Percentiles rank a stretch among this genome's conserved stretches.
Evolutionary conservation across 2,113 vertebrate genomes (phyloP).

Genomic region (Panurus biarmicus): DNA sequence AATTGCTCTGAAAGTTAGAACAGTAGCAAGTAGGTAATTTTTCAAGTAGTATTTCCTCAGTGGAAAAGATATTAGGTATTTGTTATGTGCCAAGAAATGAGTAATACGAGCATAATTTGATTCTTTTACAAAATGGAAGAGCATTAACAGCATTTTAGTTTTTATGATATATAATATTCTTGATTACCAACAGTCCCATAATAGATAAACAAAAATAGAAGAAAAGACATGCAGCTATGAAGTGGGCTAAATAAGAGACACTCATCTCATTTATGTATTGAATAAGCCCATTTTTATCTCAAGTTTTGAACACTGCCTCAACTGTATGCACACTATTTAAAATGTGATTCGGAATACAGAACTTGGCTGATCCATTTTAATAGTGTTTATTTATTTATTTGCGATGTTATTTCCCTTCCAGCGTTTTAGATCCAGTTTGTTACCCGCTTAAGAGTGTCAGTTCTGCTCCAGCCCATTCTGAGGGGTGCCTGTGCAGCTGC

Average conservation of each 20-base stretch:
- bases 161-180: background rate
- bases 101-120: background rate
- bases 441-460: background rate
- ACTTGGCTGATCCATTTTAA: background rate
- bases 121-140: slow-evolving; percentile 5
- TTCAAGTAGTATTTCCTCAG: background rate
- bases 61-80: slow-evolving; percentile 6
- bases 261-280: background rate
- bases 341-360: background rate
- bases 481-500: background rate
- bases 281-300: background rate
- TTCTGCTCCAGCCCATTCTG: background rate
- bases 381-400: background rate
- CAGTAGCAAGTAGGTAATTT: background rate
- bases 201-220: background rate
- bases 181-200: background rate
- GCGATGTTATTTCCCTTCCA: background rate
- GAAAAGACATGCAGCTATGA: background rate
- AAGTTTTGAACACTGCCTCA: background rate
- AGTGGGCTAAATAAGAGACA: background rate
- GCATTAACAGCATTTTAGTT: background rate
- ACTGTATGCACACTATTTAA: background rate
- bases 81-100: background rate
- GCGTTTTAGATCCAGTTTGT: background rate
- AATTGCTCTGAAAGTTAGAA: background rate